Percentiles rank a stretch among this genome's conserved stretches.
Conservation (phyloP, 2,113 vertebrate species). For the Cavia porcellus region DNA sequence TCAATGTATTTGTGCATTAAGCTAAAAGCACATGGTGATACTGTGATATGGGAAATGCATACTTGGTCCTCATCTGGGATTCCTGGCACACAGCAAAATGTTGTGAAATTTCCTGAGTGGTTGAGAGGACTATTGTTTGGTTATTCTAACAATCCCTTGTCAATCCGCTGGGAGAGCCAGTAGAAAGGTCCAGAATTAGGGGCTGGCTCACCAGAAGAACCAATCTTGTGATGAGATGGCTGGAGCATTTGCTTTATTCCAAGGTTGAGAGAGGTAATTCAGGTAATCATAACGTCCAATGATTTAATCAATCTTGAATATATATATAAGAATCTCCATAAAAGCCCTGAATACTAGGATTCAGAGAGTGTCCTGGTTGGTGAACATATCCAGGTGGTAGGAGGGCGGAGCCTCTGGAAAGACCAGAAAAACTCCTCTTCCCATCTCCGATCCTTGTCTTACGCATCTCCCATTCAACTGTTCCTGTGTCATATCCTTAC, state of each 20-base stretch:
- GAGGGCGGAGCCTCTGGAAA: not conserved
- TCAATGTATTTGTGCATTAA: not conserved
- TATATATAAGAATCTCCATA: not conserved
- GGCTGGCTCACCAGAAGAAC: not conserved
- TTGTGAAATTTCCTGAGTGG: not conserved
- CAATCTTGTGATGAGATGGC: not conserved
- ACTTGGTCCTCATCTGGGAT: not conserved
- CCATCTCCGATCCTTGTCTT: not conserved
- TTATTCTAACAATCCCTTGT: not conserved
- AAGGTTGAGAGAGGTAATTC: not conserved
- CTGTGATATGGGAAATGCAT: not conserved
- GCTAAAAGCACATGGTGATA: not conserved
- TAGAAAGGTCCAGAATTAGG: not conserved
- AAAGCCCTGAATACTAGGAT: not conserved
- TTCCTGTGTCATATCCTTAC: not conserved
- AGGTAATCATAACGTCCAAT: not conserved
- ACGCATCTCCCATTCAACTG: not conserved
- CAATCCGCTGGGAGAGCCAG: not conserved
- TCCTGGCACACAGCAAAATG: not conserved
- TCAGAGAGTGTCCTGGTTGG: not conserved
- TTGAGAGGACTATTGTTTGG: not conserved
- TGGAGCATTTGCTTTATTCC: not conserved
- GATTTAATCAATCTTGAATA: not conserved
- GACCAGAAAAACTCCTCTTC: not conserved
- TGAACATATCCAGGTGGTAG: not conserved